Base-by-base conservation (phyloP, 2,113 vertebrate genomes). In the Vicugna pacos region DNA sequence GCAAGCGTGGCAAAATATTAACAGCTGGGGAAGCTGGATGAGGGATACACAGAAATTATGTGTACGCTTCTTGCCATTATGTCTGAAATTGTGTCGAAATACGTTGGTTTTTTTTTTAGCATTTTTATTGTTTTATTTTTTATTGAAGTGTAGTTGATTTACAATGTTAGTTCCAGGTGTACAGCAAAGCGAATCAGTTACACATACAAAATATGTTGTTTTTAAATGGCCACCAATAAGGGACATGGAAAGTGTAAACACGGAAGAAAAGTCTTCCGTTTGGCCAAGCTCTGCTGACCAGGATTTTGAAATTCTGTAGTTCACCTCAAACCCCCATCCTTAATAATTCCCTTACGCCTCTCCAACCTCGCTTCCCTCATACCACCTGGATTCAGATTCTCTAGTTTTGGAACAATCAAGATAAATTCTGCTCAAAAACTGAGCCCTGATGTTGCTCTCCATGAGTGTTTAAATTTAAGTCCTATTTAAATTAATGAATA, bases 31-130 rank as follows among this genome's bases (percentile, higher is more conserved):
- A 46, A 82, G 77, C 92, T 42, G 48, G 69, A 26, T 28, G 80
- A 32, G 67, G 17, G 15, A 8, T 35, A n/a, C n/a, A n/a, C n/a
- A 67, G 56, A 20, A n/a, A 94, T 52, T 42, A 73, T 80, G 52
- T 88, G 35, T 54, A 52, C 54, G 15, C 6, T 95, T 89, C 75
- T 84, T 72, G 42, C 58, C 75, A 60, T 14, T 52, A 3, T 46
- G 46, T 70, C 48, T 50, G 48, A 87, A 87, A 92, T 79, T 42
- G 24, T 91, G 19, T 87, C 81, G 76, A 48, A 85, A 75, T 94
- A 81, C 16, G 38, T 82, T 91, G 35, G 38, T 5, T 42, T 42
- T 42, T 42, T 38, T 42, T 42, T 42, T 42, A 42, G 38, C 38
- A 42, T 42, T 42, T 42, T 42, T 42, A 42, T 42, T 42, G 38